Conservation (phyloP, 2,113 vertebrate species). For the Raphicerus campestris region DNA sequence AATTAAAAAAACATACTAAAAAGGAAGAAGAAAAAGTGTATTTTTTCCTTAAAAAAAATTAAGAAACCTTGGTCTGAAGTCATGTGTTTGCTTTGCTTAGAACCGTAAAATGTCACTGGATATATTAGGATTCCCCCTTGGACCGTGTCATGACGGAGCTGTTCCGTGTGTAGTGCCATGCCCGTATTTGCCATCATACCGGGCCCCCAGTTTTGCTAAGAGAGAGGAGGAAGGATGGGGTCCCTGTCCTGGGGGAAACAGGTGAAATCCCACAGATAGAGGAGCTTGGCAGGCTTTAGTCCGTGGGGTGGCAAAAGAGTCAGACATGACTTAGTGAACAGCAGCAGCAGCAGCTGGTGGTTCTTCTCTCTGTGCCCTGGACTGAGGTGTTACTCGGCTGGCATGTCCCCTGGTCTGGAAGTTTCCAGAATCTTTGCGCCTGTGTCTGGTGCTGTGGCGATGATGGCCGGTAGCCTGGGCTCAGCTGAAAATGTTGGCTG, state of each 20-base stretch:
- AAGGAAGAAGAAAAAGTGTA: neutral
- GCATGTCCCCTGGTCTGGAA: neutral
- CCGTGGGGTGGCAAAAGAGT: neutral
- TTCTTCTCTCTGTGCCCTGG: neutral
- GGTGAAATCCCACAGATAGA: neutral
- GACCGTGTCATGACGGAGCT: accelerated
- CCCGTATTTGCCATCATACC: accelerated
- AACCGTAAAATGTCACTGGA: neutral
- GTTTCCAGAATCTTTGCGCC: neutral
- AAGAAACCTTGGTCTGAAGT: neutral
- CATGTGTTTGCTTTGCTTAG: neutral
- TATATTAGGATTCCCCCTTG: neutral
- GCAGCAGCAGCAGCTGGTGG: neutral
- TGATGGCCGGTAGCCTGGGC: neutral
- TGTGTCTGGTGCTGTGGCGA: neutral
- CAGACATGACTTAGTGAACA: neutral
- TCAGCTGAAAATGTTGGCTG: neutral
- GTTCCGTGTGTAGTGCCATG: neutral
- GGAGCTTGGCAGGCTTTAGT: neutral
- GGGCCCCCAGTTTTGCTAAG: neutral
- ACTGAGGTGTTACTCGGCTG: neutral
- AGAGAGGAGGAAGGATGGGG: neutral
- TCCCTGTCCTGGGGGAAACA: neutral
- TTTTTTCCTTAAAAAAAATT: neutral
- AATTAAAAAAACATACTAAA: neutral